Conservation (phyloP, 2,797 vertebrate species). For the Gymnothorax javanicus region DNA sequence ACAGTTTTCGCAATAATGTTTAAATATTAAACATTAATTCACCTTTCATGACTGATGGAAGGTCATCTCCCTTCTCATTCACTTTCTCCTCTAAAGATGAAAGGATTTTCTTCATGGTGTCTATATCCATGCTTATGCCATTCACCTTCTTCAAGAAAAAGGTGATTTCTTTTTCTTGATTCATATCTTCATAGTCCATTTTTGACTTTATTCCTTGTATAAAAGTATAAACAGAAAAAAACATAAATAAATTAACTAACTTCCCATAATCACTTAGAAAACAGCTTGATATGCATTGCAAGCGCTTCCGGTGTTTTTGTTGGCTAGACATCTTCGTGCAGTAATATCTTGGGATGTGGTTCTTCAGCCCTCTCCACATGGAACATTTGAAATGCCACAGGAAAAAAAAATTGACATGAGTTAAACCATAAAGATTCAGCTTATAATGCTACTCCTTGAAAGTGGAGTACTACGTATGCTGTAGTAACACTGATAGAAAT, state of each 20-base stretch:
- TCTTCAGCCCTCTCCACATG: background rate
- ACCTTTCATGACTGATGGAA: slow-evolving; percentile 65
- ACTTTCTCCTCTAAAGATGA: slow-evolving; percentile 75
- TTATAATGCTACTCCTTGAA: too few species aligned
- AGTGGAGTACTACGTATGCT: too few species aligned
- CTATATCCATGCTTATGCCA: slow-evolving; percentile 61
- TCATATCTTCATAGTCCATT: slow-evolving; percentile 64
- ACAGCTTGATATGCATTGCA: background rate
- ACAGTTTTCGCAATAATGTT: background rate
- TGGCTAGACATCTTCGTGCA: background rate
- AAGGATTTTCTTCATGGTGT: slow-evolving; percentile 54
- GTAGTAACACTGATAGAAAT: too few species aligned
- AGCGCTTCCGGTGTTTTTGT: background rate
- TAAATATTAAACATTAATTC: slow-evolving; percentile 1
- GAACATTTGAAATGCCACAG: too few species aligned
- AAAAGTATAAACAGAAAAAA: background rate
- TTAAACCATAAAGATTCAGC: too few species aligned
- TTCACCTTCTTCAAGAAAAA: slow-evolving; percentile 70
- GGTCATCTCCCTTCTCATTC: slow-evolving; percentile 66
- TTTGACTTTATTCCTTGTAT: slow-evolving; percentile 65
- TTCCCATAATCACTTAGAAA: background rate
- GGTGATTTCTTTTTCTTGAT: slow-evolving; percentile 66
- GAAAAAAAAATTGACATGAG: too few species aligned
- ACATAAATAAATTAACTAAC: background rate
- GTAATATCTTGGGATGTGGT: background rate